Percentiles rank a stretch among this genome's conserved stretches.
These are phyloP conservation scores for Nothoprocta perdicaria DNA, from an alignment of 2,113 vertebrate genomes.

Conservation along the genomic window DNA sequence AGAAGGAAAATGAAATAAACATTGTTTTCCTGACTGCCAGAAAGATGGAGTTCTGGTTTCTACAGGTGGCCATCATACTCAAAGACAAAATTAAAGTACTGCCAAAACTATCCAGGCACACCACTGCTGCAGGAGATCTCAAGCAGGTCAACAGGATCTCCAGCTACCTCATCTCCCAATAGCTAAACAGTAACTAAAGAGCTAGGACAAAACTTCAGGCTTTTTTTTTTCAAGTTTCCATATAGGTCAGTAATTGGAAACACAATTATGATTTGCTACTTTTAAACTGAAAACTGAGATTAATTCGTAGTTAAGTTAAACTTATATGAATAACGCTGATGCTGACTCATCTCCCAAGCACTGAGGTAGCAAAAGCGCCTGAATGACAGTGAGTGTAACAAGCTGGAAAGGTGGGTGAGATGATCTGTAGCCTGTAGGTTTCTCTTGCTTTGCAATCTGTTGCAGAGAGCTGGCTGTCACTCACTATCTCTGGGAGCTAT, in stretches of 20 bases:
- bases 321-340: neutral
- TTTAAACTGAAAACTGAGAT: neutral
- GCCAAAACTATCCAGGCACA: too few relatives aligned
- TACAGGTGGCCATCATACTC: neutral
- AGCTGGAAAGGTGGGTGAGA: neutral
- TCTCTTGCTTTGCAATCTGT: neutral
- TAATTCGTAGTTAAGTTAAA: neutral
- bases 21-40: neutral
- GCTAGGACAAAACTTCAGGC: neutral
- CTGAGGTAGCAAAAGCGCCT: neutral
- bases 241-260: neutral
- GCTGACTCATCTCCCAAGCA: neutral
- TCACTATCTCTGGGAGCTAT: neutral
- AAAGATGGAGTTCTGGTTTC: neutral
- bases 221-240: neutral
- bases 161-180: neutral
- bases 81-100: neutral
- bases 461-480: neutral
- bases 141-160: conserved; percentile 7
- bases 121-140: neutral
- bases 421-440: too few relatives aligned
- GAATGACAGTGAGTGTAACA: neutral
- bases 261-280: too few relatives aligned
- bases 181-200: neutral
- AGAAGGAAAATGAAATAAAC: neutral